phyloP scores from a whole-genome alignment of 2,113 vertebrate species.

The Myanophis thanlyinensis region DNA sequence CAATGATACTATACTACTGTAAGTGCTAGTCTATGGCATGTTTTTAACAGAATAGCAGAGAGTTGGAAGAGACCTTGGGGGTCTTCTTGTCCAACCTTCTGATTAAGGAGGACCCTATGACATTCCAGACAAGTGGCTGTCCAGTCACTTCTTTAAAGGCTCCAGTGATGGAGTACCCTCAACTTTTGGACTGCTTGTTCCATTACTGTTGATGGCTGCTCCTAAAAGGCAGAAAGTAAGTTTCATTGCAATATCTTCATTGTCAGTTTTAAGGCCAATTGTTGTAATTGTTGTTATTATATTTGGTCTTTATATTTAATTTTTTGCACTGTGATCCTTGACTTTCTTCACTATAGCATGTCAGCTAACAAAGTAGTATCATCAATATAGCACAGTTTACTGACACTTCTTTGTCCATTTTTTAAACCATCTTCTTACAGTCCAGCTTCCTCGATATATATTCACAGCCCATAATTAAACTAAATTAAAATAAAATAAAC shows the following conservation, averaged over 20 bases:
- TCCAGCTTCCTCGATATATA: not conserved
- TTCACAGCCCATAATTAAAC: not conserved
- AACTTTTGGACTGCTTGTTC: not conserved
- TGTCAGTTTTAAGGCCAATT: not conserved
- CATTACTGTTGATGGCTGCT: not conserved
- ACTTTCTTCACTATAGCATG: not conserved
- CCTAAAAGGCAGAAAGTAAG: not conserved
- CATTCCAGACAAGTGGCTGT: not conserved
- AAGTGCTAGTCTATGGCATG: not conserved
- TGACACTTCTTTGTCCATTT: not conserved
- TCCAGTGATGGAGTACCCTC: not conserved
- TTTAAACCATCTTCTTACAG: not conserved
- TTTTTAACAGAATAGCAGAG: not conserved
- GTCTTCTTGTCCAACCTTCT: not conserved
- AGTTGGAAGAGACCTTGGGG: not conserved
- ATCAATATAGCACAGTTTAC: not conserved
- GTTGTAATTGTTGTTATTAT: not conserved
- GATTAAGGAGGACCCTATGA: not conserved
- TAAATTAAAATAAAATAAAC: not conserved
- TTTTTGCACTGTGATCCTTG: not conserved
- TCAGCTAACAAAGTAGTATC: not conserved
- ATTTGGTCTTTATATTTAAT: not conserved
- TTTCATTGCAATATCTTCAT: not conserved
- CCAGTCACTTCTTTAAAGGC: not conserved
- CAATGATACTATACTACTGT: not conserved